These are phyloP conservation scores for Alauda arvensis DNA, from an alignment of 2,797 vertebrate genomes.

Conservation along the genomic window DNA sequence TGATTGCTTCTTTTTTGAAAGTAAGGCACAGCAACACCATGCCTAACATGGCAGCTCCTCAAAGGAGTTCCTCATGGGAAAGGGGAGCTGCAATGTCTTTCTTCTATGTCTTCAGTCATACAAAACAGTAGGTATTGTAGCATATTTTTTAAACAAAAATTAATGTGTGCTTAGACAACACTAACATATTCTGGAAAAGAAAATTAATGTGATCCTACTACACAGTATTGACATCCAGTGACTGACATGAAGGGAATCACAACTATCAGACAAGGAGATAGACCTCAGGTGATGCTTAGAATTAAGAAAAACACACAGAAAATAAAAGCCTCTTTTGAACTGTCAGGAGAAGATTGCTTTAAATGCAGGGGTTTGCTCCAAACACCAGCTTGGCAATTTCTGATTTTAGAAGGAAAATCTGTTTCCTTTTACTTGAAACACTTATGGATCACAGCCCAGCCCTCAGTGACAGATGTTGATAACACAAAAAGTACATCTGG, in stretches of 20 bases:
- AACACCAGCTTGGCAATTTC: conserved; percentile 1
- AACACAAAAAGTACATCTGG: conserved; percentile 7
- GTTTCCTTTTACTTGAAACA: conserved; percentile 6
- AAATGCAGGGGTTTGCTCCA: background rate
- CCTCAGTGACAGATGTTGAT: conserved; percentile 11
- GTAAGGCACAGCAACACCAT: background rate
- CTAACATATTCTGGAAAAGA: background rate
- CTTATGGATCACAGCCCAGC: background rate
- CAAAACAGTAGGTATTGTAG: background rate
- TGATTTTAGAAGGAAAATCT: conserved; percentile 23
- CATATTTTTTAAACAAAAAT: background rate
- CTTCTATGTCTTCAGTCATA: background rate
- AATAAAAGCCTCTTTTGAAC: background rate
- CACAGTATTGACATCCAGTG: background rate
- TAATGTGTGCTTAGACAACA: background rate
- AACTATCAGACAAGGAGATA: background rate
- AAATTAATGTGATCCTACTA: background rate
- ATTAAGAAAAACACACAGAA: background rate
- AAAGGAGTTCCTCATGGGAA: background rate
- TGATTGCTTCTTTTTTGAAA: background rate
- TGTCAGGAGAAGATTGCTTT: background rate
- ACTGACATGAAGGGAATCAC: background rate
- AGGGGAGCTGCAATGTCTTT: background rate
- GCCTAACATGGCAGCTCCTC: background rate
- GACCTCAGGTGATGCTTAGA: background rate